Base-by-base conservation (phyloP, 2,888 invertebrate species). In the Hemaris fuciformis region DNA sequence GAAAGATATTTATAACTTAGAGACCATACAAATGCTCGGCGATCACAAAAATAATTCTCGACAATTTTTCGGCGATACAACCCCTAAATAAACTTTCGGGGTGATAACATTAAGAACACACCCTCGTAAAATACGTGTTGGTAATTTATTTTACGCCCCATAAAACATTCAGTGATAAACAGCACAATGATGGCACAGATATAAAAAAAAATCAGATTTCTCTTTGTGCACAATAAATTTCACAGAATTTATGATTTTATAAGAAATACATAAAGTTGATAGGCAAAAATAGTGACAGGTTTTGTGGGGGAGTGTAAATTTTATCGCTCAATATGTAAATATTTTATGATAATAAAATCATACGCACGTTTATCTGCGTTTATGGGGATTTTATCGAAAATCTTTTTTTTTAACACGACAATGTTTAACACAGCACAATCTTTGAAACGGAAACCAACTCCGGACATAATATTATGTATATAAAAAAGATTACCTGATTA, bases 81-180 rank as follows among this genome's bases (percentile, higher is more conserved):
- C 67, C 69, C 69, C 64, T 66, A 66, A 66, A 72, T 64, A 69
- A 68, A 70, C 69, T 65, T 60, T 53, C 61, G 66, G 71, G 70
- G 72, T 68, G 73, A 78, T 74, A 74, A 71, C 69, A 71, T 70
- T 67, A 66, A 69, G 69, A 67, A 61, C 71, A 65, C 66, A 65
- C 71, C 75, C 73, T 70, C 75, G 71, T 76, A 77, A 78, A 66
- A 70, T 67, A 67, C 61, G 61, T 63, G 59, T 65, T 74, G 66
- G 77, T 82, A 80, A 84, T 84, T 83, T 79, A 80, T 85, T 84
- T 82, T 76, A 81, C 77, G 76, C 67, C 57, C 73, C 75, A 79
- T 85, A 82, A 81, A 84, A 79, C 75, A 78, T 72, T 81, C 70
- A 66, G 70, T 78, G 72, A 78, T 77, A 79, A 77, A 80, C 78